Evolutionary conservation across 2,113 vertebrate genomes (phyloP).

Genomic region (Larimichthys polyactis): DNA sequence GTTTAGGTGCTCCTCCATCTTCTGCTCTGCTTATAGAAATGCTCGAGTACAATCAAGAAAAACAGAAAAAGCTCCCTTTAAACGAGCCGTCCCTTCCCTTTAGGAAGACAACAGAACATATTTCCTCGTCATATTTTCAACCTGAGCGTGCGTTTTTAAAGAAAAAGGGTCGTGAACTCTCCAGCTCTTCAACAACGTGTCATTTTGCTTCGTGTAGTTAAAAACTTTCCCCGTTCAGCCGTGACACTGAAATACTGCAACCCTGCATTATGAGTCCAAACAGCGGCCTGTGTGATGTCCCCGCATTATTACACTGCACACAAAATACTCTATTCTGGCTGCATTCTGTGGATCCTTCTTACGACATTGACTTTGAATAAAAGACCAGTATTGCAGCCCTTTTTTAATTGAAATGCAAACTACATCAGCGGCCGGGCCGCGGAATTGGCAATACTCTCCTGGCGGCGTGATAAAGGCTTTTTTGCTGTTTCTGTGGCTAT

Average conservation of each 20-base stretch:
- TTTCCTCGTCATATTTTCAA: neutral
- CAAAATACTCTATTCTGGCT: slow-evolving; percentile 67
- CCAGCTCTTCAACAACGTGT: neutral
- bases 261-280: slow-evolving; percentile 57
- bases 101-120: no score
- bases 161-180: neutral
- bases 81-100: no score
- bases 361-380: slow-evolving; percentile 83
- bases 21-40: no score
- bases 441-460: slow-evolving; percentile 79
- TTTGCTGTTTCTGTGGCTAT: slow-evolving; percentile 80
- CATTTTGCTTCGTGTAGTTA: neutral
- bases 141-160: neutral
- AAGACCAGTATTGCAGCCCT: slow-evolving; percentile 72
- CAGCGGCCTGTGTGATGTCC: slow-evolving; percentile 57
- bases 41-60: no score
- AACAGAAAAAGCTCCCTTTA: no score
- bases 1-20: neutral
- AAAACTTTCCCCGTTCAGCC: slow-evolving; percentile 44
- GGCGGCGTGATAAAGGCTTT: slow-evolving; percentile 82
- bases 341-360: slow-evolving; percentile 72
- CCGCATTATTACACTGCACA: slow-evolving; percentile 66
- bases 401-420: slow-evolving; percentile 88
- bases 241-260: slow-evolving; percentile 19
- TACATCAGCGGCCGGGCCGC: slow-evolving; percentile 78